Base-by-base conservation (phyloP, 1,140 invertebrate genomes). In the Sesamia nonagrioides region DNA sequence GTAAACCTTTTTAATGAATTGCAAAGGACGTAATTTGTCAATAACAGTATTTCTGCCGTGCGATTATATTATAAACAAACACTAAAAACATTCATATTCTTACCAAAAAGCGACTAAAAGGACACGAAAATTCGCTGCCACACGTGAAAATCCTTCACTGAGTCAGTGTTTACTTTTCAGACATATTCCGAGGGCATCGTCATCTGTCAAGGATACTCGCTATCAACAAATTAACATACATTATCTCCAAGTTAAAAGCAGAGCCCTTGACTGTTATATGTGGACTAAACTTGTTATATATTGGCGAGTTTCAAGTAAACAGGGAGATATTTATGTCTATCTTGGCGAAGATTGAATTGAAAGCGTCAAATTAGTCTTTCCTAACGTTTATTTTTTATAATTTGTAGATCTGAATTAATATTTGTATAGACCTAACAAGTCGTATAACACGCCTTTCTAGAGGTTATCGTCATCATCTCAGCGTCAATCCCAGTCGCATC, bases 161-260 rank as follows among this genome's bases (percentile, higher is more conserved):
- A 74, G 13, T 74, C 71, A 74, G 18, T 74, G 71, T 74, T 74
- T 74, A 74, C 71, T 56, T 18, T 40, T 33, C 1, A 58, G n/a
- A 2, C n/a, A 42, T 27, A 56, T 17, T 60, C 37, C 18, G 71
- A 45, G 71, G 71, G 54, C 56, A 74, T 60, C 54, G 71, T 15
- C 71, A 74, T 40, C 40, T 74, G 18, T 60, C 71, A 74, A 74
- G 71, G 71, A 74, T 74, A 37, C 48, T 58, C 54, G 71, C 71
- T 74, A 74, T 74, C 71, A 37, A 40, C 54, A 60, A 58, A 74
- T 74, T 74, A 74, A 74, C 71, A 74, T 74, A 74, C 17, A 74
- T 74, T 74, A 60, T 60, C 71, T 74, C 33, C 5, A 54, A 45
- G 37, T 63, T 63, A 63, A 63, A 63, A 63, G 60, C 37, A n/a